A percentile compares a stretch with the other conserved stretches of the same genome.
Conservation (phyloP, 2,113 vertebrate species). For the Psephotus haematonotus region DNA sequence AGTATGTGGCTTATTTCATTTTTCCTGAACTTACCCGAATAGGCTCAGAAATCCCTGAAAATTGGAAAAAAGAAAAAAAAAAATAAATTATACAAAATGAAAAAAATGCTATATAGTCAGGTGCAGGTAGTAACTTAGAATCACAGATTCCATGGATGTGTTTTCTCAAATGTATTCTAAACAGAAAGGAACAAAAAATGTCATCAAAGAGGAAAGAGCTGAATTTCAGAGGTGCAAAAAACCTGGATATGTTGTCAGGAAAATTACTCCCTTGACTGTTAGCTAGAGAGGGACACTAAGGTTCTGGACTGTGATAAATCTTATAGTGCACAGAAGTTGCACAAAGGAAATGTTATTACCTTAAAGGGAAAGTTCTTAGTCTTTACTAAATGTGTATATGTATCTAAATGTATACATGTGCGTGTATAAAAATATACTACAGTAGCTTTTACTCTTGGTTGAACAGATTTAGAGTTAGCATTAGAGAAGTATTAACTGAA, state of each 20-base stretch:
- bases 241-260: background rate
- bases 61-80: background rate
- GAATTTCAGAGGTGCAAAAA: background rate
- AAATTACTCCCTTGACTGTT: background rate
- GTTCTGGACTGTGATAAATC: background rate
- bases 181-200: background rate
- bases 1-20: background rate
- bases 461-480: background rate
- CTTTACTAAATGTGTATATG: background rate
- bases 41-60: background rate
- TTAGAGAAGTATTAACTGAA: slow-evolving; percentile 8
- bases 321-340: background rate
- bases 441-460: background rate
- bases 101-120: background rate
- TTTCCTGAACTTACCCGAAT: background rate
- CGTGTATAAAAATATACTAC: background rate
- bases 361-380: background rate
- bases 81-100: background rate
- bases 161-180: background rate
- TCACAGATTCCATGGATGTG: background rate
- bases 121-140: background rate
- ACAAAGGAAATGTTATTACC: background rate
- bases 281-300: background rate
- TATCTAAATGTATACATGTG: background rate
- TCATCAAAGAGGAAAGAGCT: background rate